Evolutionary conservation across 2,888 invertebrate genomes (phyloP).

Genomic region (Nomada flava): DNA sequence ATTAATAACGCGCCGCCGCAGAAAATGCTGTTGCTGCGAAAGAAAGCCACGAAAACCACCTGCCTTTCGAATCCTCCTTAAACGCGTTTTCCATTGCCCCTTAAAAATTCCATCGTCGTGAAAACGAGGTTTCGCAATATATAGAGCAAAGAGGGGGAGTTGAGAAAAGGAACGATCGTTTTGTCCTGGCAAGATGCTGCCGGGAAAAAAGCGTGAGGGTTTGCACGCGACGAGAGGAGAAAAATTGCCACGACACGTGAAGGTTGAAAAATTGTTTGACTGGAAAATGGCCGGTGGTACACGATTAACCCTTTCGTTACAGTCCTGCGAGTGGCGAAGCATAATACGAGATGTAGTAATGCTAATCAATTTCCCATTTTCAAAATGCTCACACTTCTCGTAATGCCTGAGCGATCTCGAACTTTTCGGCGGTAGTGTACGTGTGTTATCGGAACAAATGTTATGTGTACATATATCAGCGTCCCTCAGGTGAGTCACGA

Average conservation of each 20-base stretch:
- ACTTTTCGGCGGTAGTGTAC: no score
- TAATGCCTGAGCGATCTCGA: no score
- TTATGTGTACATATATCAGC: no score
- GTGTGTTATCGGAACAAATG: no score
- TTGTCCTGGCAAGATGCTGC: background rate
- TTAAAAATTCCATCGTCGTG: conserved; percentile 24
- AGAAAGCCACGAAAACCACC: background rate
- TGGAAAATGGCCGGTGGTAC: background rate
- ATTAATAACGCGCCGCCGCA: conserved; percentile 22
- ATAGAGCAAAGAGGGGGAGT: background rate
- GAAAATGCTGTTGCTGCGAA: background rate
- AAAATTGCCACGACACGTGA: background rate
- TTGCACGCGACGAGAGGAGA: background rate
- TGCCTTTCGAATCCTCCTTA: background rate
- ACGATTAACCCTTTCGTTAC: background rate
- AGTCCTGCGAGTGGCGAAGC: no score
- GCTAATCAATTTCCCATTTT: no score
- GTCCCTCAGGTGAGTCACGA: no score
- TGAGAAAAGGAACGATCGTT: background rate
- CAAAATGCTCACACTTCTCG: no score
- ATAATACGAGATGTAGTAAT: no score
- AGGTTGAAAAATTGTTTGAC: conserved; percentile 8
- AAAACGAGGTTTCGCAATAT: background rate
- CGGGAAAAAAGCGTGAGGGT: background rate
- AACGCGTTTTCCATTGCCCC: background rate